Evolutionary conservation across 2,797 vertebrate species (phyloP), one percentile per base, ranked within the genome.

Genomic region (Heliangelus exortis): DNA sequence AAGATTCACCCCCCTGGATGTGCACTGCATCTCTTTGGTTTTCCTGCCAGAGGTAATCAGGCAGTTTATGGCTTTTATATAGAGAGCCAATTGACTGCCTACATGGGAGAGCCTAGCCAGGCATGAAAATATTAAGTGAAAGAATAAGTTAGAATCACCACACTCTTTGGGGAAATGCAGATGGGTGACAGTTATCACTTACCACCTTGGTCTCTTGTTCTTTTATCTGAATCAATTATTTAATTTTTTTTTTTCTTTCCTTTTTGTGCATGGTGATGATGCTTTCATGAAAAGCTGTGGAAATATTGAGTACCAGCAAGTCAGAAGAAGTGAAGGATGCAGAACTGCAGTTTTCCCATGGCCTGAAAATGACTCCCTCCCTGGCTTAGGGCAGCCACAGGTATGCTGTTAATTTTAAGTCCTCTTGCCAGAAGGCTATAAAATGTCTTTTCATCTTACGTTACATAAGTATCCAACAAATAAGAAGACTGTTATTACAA

Each of bases 401-500:
- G 94, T 96, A 96, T 92, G 92, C 84, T n/a, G 90, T 89, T 88
- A 72, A 91, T 96, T 95, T 95, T 66, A 89, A 96, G 54, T 94
- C 93, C 50, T 83, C 71, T 93, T 86, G 91, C 96, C 96, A 95
- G 78, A 77, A 97, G 95, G 93, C 96, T 97, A 80, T 95, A 96
- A 96, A 96, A 97, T 93, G 94, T 92, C 97, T 97, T 97, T 97
- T 97, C 96, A 97, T 97, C 97, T 97, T 96, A 66, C 0, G 59
- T 97, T 97, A 96, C 96, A 51, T 92, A 94, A 94, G 95, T 77
- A 86, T 90, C 94, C 93, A 96, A 95, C 96, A 96, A 96, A 97
- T 91, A 96, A 96, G 94, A 95, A 58, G 96, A 87, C 96, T 95
- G 95, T 95, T 95, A 93, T 96, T 97, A 97, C 95, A 97, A 96